Percentiles rank a stretch among this genome's conserved stretches.
Evolutionary conservation across 2,797 vertebrate genomes (phyloP).

Genomic region (Lepus townsendii): DNA sequence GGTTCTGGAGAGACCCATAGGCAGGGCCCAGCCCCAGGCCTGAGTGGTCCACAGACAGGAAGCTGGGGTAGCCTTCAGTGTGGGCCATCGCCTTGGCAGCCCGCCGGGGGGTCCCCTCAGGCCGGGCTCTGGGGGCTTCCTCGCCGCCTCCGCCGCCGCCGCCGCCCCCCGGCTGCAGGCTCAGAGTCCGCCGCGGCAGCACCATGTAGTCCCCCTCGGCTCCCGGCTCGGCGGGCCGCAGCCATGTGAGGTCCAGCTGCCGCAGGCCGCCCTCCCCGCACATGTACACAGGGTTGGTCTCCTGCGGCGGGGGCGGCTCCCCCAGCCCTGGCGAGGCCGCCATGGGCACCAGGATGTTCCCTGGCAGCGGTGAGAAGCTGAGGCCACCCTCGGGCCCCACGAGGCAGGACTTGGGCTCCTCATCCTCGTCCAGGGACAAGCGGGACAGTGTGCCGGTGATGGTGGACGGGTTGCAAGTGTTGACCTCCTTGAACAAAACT

Average conservation of each 20-base stretch:
- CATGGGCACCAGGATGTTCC: constrained; percentile 95
- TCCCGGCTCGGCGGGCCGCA: constrained; percentile 91
- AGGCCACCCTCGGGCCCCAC: constrained; percentile 93
- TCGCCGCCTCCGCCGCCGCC: constrained; percentile 92
- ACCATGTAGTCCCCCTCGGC: constrained; percentile 98
- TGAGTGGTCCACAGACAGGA: constrained; percentile 94
- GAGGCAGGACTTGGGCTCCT: constrained; percentile 96
- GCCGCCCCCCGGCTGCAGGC: constrained; percentile 94
- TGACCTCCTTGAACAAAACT: constrained; percentile 99
- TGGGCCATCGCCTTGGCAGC: constrained; percentile 91
- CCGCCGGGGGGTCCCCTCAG: constrained; percentile 89
- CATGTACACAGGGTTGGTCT: constrained; percentile 95
- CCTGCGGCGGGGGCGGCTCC: constrained; percentile 93
- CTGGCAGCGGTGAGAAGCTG: constrained; percentile 96
- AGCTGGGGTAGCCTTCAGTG: constrained; percentile 94
- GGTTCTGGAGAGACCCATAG: constrained; percentile 96
- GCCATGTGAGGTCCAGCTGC: constrained; percentile 93
- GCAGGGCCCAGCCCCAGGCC: constrained; percentile 93
- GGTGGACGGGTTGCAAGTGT: constrained; percentile 98
- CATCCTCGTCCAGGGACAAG: constrained; percentile 97
- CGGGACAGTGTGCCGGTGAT: constrained; percentile 98
- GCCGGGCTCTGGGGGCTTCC: constrained; percentile 92
- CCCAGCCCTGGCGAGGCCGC: constrained; percentile 96
- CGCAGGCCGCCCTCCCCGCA: constrained; percentile 95
- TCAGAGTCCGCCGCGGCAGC: constrained; percentile 95